phyloP scores from a whole-genome alignment of 2,888 invertebrate genomes.

The Branchipolynoe longqiensis region DNA sequence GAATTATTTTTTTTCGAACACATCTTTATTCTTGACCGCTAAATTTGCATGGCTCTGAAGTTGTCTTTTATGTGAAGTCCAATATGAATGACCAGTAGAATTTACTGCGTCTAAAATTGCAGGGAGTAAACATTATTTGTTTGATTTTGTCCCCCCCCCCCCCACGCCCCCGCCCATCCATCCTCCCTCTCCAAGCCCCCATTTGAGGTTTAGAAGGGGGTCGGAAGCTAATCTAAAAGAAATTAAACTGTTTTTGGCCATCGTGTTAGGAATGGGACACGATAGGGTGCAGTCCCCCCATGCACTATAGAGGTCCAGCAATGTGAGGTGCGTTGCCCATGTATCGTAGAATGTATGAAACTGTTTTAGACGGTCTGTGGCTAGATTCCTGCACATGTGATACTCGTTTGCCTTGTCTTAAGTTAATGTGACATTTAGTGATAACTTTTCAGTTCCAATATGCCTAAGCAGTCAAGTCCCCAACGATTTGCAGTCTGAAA shows the following conservation, averaged over 20 bases:
- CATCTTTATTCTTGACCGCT: background rate
- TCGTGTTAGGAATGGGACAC: background rate
- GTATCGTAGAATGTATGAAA: constrained; percentile 33
- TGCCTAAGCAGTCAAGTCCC: constrained; percentile 18
- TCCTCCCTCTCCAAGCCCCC: no score
- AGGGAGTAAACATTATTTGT: no score
- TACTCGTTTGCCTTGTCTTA: constrained; percentile 48
- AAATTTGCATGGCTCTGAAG: constrained; percentile 37
- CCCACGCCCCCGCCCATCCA: no score
- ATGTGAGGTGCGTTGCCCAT: constrained; percentile 55
- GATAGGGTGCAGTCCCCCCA: constrained; percentile 1
- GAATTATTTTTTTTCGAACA: no score
- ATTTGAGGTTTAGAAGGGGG: no score
- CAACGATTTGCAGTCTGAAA: background rate
- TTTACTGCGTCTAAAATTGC: background rate
- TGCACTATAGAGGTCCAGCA: background rate
- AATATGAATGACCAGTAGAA: background rate
- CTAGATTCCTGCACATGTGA: constrained; percentile 43
- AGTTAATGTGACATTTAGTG: constrained; percentile 28
- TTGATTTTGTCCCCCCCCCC: no score
- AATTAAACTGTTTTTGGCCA: no score
- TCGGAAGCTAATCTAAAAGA: no score
- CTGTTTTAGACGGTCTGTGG: constrained; percentile 22
- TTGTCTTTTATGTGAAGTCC: no score
- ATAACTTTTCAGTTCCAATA: constrained; percentile 35